Evolutionary conservation across 2,797 vertebrate genomes (phyloP), one percentile per base, ranked within the genome.

Genomic region (Pipistrellus pipistrellus): DNA sequence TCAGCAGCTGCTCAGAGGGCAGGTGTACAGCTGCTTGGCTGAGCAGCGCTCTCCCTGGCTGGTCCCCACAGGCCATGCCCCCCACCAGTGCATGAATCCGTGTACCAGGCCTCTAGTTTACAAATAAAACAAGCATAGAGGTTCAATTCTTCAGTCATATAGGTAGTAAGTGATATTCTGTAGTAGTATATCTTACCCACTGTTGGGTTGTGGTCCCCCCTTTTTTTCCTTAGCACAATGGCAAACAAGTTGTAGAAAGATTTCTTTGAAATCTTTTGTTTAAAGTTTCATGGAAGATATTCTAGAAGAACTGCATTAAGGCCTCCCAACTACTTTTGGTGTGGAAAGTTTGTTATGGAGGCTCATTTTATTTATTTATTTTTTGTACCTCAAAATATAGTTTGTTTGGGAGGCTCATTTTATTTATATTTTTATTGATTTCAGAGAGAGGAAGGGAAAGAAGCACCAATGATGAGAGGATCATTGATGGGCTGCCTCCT

Each of bases 201-300:
- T 17, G 2, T 46, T 75, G 48, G 14, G 46, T 27, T 59, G 12
- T 76, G 51, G 23, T 23, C 0, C 10, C 20, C 6, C 8, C 46
- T 32, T 44, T 68, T 80, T 76, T 81, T 57, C 12, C 8, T 76
- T 55, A 72, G 41, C 53, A 59, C 20, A 76, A 17, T 86, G 38
- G 57, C 41, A 94, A 44, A 85, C 44, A 68, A 93, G 30, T 55
- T 38, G 30, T 35, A 55, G 64, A 93, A 84, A 64, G 14, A 64
- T 64, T 64, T 64, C 62, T 81, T 53, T 91, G 53, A 94, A 71
- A 71, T 87, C 9, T 88, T 77, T 53, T 80, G n/a, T 57, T 92
- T 89, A 10, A 66, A 55, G 35, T 88, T 93, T 75, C 46, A 48
- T 62, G 82, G 57, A 76, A 93, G 77, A 82, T 59, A 62, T 32